Evolutionary conservation across 2,888 invertebrate species (phyloP).

Genomic region (Trachelus troglodyta): DNA sequence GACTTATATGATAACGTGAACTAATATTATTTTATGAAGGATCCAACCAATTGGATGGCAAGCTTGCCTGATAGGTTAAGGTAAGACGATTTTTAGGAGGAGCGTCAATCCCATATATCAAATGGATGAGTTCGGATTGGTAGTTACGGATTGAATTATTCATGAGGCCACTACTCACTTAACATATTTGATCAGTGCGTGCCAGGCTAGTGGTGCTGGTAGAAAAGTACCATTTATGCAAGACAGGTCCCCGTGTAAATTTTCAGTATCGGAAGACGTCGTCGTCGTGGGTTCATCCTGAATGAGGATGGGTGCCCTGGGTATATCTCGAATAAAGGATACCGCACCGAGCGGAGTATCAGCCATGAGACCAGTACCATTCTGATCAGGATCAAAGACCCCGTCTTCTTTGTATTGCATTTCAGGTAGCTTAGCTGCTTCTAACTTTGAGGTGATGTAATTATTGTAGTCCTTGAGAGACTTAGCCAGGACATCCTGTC

Average conservation of each 20-base stretch:
- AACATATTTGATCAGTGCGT: conserved; percentile 63
- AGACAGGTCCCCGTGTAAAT: conserved; percentile 53
- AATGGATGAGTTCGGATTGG: background rate
- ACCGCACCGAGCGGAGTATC: background rate
- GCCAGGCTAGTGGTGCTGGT: conserved; percentile 56
- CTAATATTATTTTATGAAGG: background rate
- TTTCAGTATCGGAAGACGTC: conserved; percentile 19
- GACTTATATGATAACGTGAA: background rate
- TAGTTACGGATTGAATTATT: conserved; percentile 43
- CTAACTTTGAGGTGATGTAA: conserved; percentile 45
- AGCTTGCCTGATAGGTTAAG: background rate
- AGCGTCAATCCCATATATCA: background rate
- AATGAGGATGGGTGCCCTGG: background rate
- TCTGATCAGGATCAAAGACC: background rate
- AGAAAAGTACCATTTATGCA: conserved; percentile 62
- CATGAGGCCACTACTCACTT: conserved; percentile 55
- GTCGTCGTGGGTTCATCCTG: background rate
- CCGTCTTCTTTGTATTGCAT: background rate
- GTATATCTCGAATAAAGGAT: background rate
- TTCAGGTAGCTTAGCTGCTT: background rate
- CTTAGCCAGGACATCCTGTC: conserved; percentile 55
- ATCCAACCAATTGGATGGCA: background rate
- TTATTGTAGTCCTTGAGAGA: conserved; percentile 56
- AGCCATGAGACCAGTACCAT: background rate
- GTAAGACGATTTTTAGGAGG: background rate